Conservation (phyloP, 1,140 invertebrate genomes). For the Helicoverpa zea region DNA sequence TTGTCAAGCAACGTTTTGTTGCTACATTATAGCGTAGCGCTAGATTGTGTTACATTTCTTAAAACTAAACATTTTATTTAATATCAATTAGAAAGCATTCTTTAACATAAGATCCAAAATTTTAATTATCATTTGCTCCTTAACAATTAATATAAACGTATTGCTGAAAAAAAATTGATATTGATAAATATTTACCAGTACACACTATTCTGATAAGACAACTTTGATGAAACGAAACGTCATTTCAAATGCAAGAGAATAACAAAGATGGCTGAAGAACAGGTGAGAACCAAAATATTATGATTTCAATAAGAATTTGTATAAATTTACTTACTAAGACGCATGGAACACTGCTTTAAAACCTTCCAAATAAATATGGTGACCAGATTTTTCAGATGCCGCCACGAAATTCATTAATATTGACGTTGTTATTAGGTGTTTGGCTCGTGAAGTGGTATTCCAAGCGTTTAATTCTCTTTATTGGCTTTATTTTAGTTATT, state of each 20-base stretch:
- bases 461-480: constrained; percentile 36
- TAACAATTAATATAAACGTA: too few species aligned
- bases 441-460: constrained; percentile 26
- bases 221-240: constrained; percentile 70
- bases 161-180: neutral
- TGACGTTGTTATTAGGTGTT: constrained; percentile 29
- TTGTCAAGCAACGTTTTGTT: too few species aligned
- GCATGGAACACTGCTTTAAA: constrained; percentile 12
- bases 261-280: constrained; percentile 86
- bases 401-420: constrained; percentile 29
- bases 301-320: constrained; percentile 71
- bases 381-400: constrained; percentile 29
- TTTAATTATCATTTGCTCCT: too few species aligned
- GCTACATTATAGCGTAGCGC: too few species aligned
- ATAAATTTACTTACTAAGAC: constrained; percentile 62
- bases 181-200: neutral
- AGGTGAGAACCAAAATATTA: constrained; percentile 84
- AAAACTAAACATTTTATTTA: too few species aligned
- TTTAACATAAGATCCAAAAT: too few species aligned
- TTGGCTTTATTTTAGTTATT: constrained; percentile 2
- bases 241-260: constrained; percentile 83
- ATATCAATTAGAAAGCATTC: too few species aligned
- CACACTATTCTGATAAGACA: constrained; percentile 27
- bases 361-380: constrained; percentile 30
- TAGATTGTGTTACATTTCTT: too few species aligned